A percentile compares a stretch with the other conserved stretches of the same genome.
phyloP scores from a whole-genome alignment of 2,888 invertebrate species.

The Atrina japonica region DNA sequence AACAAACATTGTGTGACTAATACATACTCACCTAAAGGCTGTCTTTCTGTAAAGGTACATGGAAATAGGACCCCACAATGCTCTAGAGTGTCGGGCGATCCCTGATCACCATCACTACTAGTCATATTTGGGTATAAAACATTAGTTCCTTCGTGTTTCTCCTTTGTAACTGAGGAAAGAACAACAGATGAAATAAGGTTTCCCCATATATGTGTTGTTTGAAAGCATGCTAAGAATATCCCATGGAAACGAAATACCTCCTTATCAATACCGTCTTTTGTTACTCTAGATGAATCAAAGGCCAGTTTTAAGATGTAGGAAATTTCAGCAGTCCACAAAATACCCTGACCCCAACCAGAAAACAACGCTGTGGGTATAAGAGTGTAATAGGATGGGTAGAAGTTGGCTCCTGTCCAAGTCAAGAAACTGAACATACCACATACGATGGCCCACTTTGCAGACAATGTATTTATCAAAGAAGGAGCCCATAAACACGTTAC shows the following conservation, averaged over 20 bases:
- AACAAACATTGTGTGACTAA: too few relatives aligned
- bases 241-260: constrained; percentile 79
- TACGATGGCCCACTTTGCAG: constrained; percentile 79
- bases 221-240: constrained; percentile 79
- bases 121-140: not conserved
- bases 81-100: not conserved
- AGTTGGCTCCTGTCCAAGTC: constrained; percentile 79
- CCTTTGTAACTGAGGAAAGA: constrained; percentile 1
- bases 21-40: not conserved
- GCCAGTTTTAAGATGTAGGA: constrained; percentile 78
- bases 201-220: constrained; percentile 80
- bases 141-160: not conserved
- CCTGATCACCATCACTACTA: not conserved
- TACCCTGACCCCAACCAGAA: constrained; percentile 79
- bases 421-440: constrained; percentile 77
- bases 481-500: constrained; percentile 77
- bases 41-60: not conserved
- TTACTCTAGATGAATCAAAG: constrained; percentile 73
- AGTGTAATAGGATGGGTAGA: constrained; percentile 78
- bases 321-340: constrained; percentile 78
- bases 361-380: constrained; percentile 77
- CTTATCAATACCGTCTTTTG: constrained; percentile 73
- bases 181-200: constrained; percentile 78
- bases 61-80: constrained; percentile 22
- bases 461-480: constrained; percentile 75